Conservation (phyloP, 1,140 invertebrate genomes). For the Sipha flava region DNA sequence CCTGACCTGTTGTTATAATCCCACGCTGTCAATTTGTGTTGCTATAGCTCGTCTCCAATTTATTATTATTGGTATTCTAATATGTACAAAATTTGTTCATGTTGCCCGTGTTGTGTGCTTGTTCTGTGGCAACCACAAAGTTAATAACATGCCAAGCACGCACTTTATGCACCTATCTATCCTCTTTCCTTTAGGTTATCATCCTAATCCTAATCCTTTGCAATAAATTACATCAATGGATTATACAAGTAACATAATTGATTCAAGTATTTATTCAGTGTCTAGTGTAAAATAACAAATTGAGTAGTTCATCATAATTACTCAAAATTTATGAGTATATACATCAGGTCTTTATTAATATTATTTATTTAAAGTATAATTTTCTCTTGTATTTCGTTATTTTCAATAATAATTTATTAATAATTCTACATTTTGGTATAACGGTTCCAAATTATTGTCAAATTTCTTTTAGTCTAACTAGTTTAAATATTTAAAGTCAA, state of each 20-base stretch:
- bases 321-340: neutral
- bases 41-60: slow-evolving; percentile 30
- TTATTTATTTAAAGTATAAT: neutral
- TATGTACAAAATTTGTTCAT: slow-evolving; percentile 27
- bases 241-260: slow-evolving; percentile 17
- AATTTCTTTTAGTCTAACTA: too few relatives aligned
- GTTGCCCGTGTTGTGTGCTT: slow-evolving; percentile 25
- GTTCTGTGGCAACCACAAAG: slow-evolving; percentile 21
- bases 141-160: slow-evolving; percentile 26
- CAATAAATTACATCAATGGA: neutral
- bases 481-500: too few relatives aligned
- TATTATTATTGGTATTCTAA: slow-evolving; percentile 19
- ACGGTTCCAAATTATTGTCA: too few relatives aligned
- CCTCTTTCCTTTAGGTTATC: neutral
- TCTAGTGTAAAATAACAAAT: neutral
- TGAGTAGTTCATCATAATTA: neutral
- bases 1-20: slow-evolving; percentile 31
- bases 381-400: too few relatives aligned
- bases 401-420: too few relatives aligned
- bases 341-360: neutral
- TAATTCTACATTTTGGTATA: too few relatives aligned
- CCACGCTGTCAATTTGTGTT: slow-evolving; percentile 31
- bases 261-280: neutral
- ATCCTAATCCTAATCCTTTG: neutral
- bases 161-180: slow-evolving; percentile 22